Evolutionary conservation across 2,113 vertebrate species (phyloP), one percentile per base, ranked within the genome.

Genomic region (Cyanoramphus novaezelandiae): DNA sequence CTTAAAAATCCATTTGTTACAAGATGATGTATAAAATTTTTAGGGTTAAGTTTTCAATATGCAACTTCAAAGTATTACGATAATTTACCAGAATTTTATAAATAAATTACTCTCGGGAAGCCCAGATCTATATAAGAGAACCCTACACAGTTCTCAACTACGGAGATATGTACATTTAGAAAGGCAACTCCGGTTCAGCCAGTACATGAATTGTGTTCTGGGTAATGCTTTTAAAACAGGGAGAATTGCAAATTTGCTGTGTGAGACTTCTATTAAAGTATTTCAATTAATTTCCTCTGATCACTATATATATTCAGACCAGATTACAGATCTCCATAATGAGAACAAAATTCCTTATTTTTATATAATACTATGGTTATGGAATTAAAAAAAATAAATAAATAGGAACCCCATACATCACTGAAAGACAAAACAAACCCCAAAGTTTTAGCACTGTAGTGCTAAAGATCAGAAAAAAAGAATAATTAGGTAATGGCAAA

Each of bases 381-480:
- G 13, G 27, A 77, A 37, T 29, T 24, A 2, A 17, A 52, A 35
- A 37, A 68, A 2, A 39, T 39, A 2, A 12, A n/a, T 6, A 27
- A 33, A 24, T 10, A 7, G 43, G 5, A 41, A 14, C 18, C 31
- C 2, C 11, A 8, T 3, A 8, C 10, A 6, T 28, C 1, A 4
- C 3, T 70, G 53, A n/a, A 41, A 87, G 55, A 46, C 13, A 67
- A 39, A 81, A 43, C 14, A n/a, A 86, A 92, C 28, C 18, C 65
- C 12, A 23, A 70, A 33, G 15, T 13, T 92, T 46, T 18, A 63
- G 18, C 14, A 31, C 5, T 33, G 27, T 12, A 9, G 3, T 55
- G 41, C 41, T n/a, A 55, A 79, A 50, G 46, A 65, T 13, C 6
- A 17, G 12, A 14, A 77, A 76, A 76, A 49, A 68, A 49, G 35